Percentiles rank a stretch among this genome's conserved stretches.
These are phyloP conservation scores for Hiodon tergisus DNA, from an alignment of 2,113 vertebrate genomes.

Conservation along the genomic window DNA sequence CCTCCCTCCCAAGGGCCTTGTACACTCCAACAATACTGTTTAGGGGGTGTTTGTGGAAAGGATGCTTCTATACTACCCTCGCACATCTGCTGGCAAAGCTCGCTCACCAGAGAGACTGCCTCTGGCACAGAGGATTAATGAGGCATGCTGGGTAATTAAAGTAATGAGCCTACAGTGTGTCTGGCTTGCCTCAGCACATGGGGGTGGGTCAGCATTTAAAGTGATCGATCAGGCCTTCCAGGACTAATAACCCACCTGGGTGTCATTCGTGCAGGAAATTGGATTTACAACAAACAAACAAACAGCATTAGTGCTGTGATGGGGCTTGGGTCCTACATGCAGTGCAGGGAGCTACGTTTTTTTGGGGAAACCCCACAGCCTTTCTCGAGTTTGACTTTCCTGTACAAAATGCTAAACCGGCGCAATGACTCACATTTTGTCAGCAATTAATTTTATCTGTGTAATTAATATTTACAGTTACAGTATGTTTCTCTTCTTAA, in stretches of 20 bases:
- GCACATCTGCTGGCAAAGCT: neutral
- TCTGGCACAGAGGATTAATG: slow-evolving; percentile 31
- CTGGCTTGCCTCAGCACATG: slow-evolving; percentile 37
- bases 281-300: slow-evolving; percentile 34
- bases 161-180: slow-evolving; percentile 33
- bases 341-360: neutral
- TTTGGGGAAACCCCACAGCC: neutral
- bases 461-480: slow-evolving; percentile 15
- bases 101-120: slow-evolving; percentile 2
- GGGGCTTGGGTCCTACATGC: neutral
- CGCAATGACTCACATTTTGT: neutral
- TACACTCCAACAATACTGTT: too few relatives aligned
- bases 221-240: slow-evolving; percentile 30
- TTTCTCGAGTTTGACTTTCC: neutral
- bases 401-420: neutral
- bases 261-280: slow-evolving; percentile 34
- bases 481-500: neutral
- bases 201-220: slow-evolving; percentile 27
- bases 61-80: slow-evolving; percentile 1
- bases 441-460: slow-evolving; percentile 19
- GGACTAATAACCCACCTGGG: slow-evolving; percentile 30
- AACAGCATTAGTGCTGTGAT: slow-evolving; percentile 14
- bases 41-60: neutral
- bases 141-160: slow-evolving; percentile 38
- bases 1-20: neutral